Percentiles rank a stretch among this genome's conserved stretches.
These are phyloP conservation scores for Glossophaga mutica DNA, from an alignment of 2,797 vertebrate species.

Conservation along the genomic window DNA sequence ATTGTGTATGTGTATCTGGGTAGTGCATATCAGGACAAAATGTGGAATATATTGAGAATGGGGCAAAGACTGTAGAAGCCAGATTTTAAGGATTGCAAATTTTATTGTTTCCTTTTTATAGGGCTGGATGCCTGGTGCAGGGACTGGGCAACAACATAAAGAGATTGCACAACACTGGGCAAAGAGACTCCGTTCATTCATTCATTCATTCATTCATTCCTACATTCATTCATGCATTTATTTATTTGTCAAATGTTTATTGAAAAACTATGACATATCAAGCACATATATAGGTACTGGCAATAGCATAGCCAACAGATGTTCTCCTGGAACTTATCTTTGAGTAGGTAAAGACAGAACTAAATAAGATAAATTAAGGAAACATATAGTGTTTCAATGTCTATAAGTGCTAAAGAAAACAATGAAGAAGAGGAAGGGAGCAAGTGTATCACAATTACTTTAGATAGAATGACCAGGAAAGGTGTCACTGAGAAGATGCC, in stretches of 20 bases:
- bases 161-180: background rate
- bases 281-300: background rate
- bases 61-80: background rate
- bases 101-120: background rate
- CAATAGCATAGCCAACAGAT: background rate
- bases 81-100: background rate
- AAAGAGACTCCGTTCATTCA: background rate
- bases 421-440: background rate
- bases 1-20: background rate
- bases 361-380: background rate
- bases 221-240: background rate
- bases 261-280: background rate
- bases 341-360: background rate
- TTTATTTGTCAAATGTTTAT: background rate
- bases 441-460: background rate
- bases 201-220: background rate
- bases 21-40: background rate
- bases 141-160: background rate
- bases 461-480: background rate
- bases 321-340: background rate
- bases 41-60: background rate
- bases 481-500: background rate
- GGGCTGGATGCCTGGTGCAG: background rate
- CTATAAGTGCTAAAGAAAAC: background rate
- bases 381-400: background rate